Percentiles rank a stretch among this genome's conserved stretches.
Evolutionary conservation across 2,113 vertebrate genomes (phyloP).

Genomic region (Mus musculus): GRCm39 chr9:110020501-110021000

Average conservation of each 20-base stretch:
- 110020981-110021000: background rate
- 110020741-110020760: background rate
- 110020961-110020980: background rate
- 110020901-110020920: background rate
- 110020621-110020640: conserved; percentile 36
- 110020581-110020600: conserved; percentile 13
- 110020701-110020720: background rate
- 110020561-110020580: conserved; percentile 5
- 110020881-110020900: background rate
- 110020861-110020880: background rate
- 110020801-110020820: background rate
- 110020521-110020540: conserved; percentile 48
- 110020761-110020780: background rate
- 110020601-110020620: background rate
- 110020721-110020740: background rate
- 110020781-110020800: background rate
- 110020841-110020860: background rate
- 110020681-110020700: background rate
- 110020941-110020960: background rate
- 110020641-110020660: background rate
- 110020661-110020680: conserved; percentile 17
- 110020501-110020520: background rate
- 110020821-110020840: background rate
- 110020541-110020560: background rate
- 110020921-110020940: background rate